phyloP scores from a whole-genome alignment of 2,888 invertebrate species.

The Strigamia crassipes region DNA sequence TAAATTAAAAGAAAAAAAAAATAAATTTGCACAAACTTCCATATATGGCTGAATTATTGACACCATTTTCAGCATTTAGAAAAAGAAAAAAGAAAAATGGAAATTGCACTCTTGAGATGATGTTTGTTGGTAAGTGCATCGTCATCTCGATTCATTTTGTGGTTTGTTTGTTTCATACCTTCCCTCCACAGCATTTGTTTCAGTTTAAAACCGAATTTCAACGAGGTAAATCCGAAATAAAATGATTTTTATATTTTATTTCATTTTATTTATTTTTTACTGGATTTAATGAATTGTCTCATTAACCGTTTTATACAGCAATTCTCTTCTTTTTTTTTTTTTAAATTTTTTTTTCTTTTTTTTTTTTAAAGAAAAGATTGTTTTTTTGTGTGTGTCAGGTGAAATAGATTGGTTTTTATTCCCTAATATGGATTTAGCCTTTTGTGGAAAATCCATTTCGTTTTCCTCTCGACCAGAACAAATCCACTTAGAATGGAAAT shows the following conservation, averaged over 20 bases:
- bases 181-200: not conserved
- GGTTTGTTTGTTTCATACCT: not conserved
- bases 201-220: not conserved
- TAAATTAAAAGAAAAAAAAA: not conserved
- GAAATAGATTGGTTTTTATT: not conserved
- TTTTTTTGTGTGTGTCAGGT: not conserved
- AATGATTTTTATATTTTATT: not conserved
- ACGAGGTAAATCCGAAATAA: not conserved
- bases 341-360: not conserved
- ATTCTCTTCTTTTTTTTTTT: not conserved
- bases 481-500: not conserved
- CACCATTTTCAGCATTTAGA: no score
- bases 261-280: no score
- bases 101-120: not conserved
- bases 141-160: not conserved
- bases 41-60: not conserved
- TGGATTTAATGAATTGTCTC: not conserved
- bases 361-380: no score
- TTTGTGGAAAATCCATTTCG: not conserved
- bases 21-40: not conserved
- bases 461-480: not conserved
- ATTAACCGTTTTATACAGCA: not conserved
- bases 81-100: no score
- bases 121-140: not conserved
- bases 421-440: not conserved